phyloP scores from a whole-genome alignment of 1,140 invertebrate species.

The Aphidius ervi region DNA sequence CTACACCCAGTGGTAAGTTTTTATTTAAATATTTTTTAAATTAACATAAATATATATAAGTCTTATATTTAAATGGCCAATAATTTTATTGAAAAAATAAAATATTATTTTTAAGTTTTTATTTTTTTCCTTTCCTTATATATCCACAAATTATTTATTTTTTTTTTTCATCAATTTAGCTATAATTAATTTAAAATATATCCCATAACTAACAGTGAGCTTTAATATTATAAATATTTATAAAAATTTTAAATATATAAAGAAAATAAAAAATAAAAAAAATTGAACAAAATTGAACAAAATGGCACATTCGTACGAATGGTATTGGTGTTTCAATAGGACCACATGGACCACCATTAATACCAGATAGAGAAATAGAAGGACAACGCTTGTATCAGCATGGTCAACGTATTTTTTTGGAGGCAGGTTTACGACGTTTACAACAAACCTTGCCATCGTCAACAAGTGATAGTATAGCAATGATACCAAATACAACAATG shows the following conservation, averaged over 20 bases:
- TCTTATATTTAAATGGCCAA: not conserved
- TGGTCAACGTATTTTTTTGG: conserved; percentile 24
- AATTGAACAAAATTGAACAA: conserved; percentile 10
- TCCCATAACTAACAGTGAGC: too few relatives aligned
- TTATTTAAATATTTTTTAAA: not conserved
- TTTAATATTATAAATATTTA: too few relatives aligned
- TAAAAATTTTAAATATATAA: not conserved
- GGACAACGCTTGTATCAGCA: conserved; percentile 26
- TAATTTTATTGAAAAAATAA: not conserved
- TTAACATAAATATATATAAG: not conserved
- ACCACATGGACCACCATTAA: conserved; percentile 36
- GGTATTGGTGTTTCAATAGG: conserved; percentile 35
- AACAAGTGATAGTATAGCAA: not conserved
- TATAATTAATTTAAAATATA: too few relatives aligned
- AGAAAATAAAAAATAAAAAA: conserved; percentile 13
- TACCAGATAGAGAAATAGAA: too few relatives aligned
- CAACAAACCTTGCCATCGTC: conserved; percentile 24
- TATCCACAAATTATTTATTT: too few relatives aligned
- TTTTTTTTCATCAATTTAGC: too few relatives aligned
- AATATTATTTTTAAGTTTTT: too few relatives aligned
- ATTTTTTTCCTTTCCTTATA: too few relatives aligned
- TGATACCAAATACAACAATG: too few relatives aligned
- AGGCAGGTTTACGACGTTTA: conserved; percentile 28
- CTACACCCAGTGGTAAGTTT: conserved; percentile 34
- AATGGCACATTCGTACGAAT: conserved; percentile 24